A percentile compares a stretch with the other conserved stretches of the same genome.
Evolutionary conservation across 2,113 vertebrate species (phyloP).

Genomic region (Ammospiza caudacuta): DNA sequence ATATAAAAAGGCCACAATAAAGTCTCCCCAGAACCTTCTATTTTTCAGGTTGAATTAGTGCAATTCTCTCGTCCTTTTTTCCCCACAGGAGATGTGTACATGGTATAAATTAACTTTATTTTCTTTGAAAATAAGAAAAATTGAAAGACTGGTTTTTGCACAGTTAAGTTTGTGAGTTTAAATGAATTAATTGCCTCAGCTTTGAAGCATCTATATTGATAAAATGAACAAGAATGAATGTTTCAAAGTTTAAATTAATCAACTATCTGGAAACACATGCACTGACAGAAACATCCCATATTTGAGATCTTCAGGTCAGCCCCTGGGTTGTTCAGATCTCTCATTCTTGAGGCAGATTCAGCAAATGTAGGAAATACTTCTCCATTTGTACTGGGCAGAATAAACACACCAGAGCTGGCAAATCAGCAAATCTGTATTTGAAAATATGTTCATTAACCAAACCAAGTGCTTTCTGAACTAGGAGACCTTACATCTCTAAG

Average conservation of each 20-base stretch:
- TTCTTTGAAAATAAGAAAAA: not conserved
- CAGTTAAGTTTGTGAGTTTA: not conserved
- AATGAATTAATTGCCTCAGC: not conserved
- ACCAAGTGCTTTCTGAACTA: not conserved
- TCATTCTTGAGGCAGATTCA: not conserved
- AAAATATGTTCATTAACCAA: not conserved
- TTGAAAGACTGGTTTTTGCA: not conserved
- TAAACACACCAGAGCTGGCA: not conserved
- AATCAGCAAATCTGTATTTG: not conserved
- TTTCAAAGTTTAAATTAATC: not conserved
- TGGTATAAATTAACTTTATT: not conserved
- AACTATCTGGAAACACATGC: not conserved
- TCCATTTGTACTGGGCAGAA: not conserved
- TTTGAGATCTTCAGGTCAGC: not conserved
- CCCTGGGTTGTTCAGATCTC: not conserved
- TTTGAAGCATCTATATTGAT: not conserved
- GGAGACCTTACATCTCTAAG: not conserved
- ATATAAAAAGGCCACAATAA: not conserved
- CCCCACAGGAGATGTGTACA: not conserved
- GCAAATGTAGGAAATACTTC: not conserved
- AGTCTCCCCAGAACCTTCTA: rapidly evolving
- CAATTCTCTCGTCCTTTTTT: not conserved
- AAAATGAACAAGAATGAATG: not conserved
- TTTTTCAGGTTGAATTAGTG: not conserved
- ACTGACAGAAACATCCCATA: not conserved